Conservation (phyloP, 2,888 invertebrate species). For the Phalera bucephala region DNA sequence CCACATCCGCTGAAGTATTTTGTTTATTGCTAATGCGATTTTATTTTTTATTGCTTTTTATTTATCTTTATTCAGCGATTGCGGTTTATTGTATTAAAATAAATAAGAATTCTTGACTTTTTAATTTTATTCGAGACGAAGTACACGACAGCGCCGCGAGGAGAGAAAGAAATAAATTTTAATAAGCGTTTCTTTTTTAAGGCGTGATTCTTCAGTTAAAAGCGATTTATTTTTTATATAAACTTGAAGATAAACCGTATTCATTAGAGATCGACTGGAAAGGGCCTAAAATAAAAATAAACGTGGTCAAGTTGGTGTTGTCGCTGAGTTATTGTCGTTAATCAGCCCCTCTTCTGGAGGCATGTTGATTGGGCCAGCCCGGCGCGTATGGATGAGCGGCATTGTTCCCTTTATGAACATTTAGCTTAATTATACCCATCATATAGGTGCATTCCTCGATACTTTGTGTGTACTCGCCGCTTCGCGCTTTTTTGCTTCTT, state of each 20-base stretch:
- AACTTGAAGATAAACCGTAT: constrained; percentile 81
- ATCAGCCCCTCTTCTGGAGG: constrained; percentile 66
- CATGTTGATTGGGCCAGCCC: constrained; percentile 63
- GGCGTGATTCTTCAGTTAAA: constrained; percentile 83
- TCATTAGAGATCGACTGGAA: constrained; percentile 82
- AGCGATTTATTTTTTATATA: constrained; percentile 83
- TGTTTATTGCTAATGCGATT: constrained; percentile 84
- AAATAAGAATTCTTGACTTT: constrained; percentile 83
- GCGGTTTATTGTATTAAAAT: constrained; percentile 84
- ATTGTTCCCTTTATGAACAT: constrained; percentile 67
- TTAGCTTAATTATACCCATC: constrained; percentile 58
- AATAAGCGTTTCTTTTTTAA: constrained; percentile 83
- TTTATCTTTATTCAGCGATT: constrained; percentile 84
- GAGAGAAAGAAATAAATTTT: constrained; percentile 83
- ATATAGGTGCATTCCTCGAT: constrained; percentile 37
- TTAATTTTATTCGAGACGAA: constrained; percentile 80
- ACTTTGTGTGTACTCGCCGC: constrained; percentile 26
- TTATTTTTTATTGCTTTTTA: constrained; percentile 83
- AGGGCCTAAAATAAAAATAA: constrained; percentile 79
- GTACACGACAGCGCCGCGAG: constrained; percentile 79
- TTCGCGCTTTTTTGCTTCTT: constrained; percentile 30
- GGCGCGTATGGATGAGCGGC: constrained; percentile 40
- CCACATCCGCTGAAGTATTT: constrained; percentile 83
- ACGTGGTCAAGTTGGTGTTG: constrained; percentile 74
- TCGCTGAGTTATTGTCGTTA: constrained; percentile 79